Base-by-base conservation (phyloP, 2,888 invertebrate species). In the Brachyptera risi region DNA sequence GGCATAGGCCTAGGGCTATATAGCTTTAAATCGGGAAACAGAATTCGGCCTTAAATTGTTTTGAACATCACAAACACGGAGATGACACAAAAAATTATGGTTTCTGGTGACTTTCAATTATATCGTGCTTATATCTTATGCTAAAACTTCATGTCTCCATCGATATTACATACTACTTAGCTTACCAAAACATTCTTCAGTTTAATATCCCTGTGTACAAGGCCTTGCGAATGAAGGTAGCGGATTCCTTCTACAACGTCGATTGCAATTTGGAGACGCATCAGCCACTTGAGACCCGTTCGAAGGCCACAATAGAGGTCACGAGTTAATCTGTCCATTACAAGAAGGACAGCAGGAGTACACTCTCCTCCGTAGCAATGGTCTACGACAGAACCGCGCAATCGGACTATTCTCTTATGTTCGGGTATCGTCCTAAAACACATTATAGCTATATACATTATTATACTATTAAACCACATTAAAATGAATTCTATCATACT, bases 121-220 rank as follows among this genome's bases (percentile, higher is more conserved):
- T n/a, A n/a, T n/a, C n/a, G n/a, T n/a, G n/a, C n/a, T n/a, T n/a
- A n/a, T n/a, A n/a, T n/a, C n/a, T n/a, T n/a, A n/a, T n/a, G n/a
- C n/a, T n/a, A n/a, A n/a, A n/a, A n/a, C n/a, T n/a, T n/a, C n/a
- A n/a, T n/a, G n/a, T n/a, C n/a, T n/a, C n/a, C n/a, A n/a, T n/a
- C n/a, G n/a, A n/a, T n/a, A n/a, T n/a, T n/a, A n/a, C n/a, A n/a
- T n/a, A n/a, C n/a, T n/a, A n/a, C n/a, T n/a, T 7, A 23, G 71
- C 78, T 74, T 75, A 85, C 84, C 73, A 94, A 76, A 21, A 94
- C 92, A 76, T 94, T 93, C 77, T 93, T 93, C 69, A 93, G 78
- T 75, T 94, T 94, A 62, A 94, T 88, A 75, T 94, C 93, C 64
- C 94, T 81, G 74, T 94, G 93, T 2, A 94, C 89, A 5, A 93